A percentile compares a stretch with the other conserved stretches of the same genome.
Conservation (phyloP, 2,888 invertebrate species). For the Drosophila rellima region DNA sequence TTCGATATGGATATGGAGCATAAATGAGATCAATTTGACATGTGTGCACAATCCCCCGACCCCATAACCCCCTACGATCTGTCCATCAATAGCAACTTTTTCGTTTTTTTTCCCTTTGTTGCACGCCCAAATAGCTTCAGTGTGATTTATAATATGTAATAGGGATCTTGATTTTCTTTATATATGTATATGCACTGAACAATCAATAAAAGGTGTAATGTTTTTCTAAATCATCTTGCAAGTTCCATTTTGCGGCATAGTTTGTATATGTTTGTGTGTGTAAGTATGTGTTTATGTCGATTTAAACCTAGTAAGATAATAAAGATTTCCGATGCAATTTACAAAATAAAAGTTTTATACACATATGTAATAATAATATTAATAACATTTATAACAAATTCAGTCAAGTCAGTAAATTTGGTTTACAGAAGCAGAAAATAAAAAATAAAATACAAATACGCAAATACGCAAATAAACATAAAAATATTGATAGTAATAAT, state of each 20-base stretch:
- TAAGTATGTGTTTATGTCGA: conserved; percentile 14
- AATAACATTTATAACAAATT: conserved; percentile 81
- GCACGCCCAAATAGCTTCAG: conserved; percentile 51
- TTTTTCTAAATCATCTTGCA: conserved; percentile 15
- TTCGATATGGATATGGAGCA: conserved; percentile 59
- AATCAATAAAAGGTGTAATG: conserved; percentile 1
- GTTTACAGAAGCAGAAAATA: conserved; percentile 75
- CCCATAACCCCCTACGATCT: not conserved
- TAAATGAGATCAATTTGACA: conserved; percentile 73
- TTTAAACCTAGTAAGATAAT: conserved; percentile 39
- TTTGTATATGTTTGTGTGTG: conserved; percentile 17
- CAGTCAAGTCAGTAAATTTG: conserved; percentile 82
- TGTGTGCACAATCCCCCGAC: conserved; percentile 40
- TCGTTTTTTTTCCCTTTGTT: not conserved
- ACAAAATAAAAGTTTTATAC: conserved; percentile 66
- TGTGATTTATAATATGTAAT: conserved; percentile 26
- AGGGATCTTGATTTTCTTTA: not conserved
- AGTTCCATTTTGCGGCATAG: conserved; percentile 6
- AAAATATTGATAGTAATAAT: conserved; percentile 43
- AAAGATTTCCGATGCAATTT: conserved; percentile 64
- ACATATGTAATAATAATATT: conserved; percentile 72
- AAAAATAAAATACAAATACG: conserved; percentile 57
- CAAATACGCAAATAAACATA: conserved; percentile 58
- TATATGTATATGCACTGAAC: conserved; percentile 21
- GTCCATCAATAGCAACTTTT: not conserved